Base-by-base conservation (phyloP, 2,888 invertebrate genomes). In the Limnephilus lunatus region DNA sequence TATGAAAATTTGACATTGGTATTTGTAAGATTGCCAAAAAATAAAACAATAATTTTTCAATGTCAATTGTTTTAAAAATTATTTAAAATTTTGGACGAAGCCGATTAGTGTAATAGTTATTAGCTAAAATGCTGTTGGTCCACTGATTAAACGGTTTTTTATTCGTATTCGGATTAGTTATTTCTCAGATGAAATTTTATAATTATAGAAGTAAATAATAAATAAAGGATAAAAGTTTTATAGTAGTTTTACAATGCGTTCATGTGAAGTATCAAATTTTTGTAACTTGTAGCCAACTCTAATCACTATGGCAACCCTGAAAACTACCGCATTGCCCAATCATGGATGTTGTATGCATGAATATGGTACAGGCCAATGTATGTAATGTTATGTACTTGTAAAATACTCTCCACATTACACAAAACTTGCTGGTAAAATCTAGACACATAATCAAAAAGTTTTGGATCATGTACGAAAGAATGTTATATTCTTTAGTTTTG, bases 321-420 rank as follows among this genome's bases (percentile, higher is more conserved):
- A 86, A 68, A 68, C 68, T 86, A 44, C 86, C 86, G 86, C 86
- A 86, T 35, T 86, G 86, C 86, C 86, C 39, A 44, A 85, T 86
- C 30, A 86, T 30, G 86, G 44, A 86, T 86, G 39, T 25, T 86
- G 39, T 25, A 68, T 68, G 68, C 68, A 68, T 68, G 68, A 68
- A n/a, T 68, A 68, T 68, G 68, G 31, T 68, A 85, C 85, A 35
- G 19, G n/a, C n/a, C 39, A 30, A 68, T 9, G 68, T 68, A 68
- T 68, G 68, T 32, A 19, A 19, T 83, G 25, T 32, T 35, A 83
- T 83, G 83, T 25, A 39, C 39, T 5, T 83, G 83, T 83, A 35
- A 83, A 83, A 83, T 83, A 9, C 7, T 19, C 25, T 35, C 35
- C 83, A 39, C 11, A 83, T 32, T 35, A 5, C 9, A 35, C 83